Evolutionary conservation across 1,140 invertebrate species (phyloP).

Genomic region (Glomeris maerens): DNA sequence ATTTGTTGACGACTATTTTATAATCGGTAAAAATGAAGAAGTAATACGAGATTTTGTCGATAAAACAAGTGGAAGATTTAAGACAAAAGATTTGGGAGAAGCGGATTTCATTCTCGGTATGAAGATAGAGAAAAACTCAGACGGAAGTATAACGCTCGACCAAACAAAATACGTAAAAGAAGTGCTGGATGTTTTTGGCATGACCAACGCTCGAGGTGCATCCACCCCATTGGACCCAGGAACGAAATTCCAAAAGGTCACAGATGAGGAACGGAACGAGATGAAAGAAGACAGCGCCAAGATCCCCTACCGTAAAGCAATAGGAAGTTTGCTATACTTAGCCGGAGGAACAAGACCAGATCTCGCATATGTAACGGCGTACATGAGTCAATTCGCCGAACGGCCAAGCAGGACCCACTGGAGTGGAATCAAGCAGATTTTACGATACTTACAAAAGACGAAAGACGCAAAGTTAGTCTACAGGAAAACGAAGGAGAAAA

Average conservation of each 20-base stretch:
- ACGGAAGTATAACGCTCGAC: neutral
- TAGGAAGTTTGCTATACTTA: neutral
- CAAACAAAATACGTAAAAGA: neutral
- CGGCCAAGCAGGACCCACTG: neutral
- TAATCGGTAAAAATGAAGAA: too few species aligned
- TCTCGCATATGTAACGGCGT: too few species aligned
- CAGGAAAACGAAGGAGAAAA: too few species aligned
- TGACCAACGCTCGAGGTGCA: neutral
- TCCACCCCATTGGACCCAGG: neutral
- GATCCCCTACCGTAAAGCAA: neutral
- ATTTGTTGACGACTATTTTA: too few species aligned
- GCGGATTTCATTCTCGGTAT: neutral
- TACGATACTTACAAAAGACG: too few species aligned
- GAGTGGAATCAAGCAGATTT: neutral
- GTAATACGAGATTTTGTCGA: slow-evolving; percentile 20
- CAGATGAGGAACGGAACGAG: neutral
- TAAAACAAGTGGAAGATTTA: slow-evolving; percentile 11
- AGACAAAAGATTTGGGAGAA: neutral
- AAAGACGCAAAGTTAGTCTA: too few species aligned
- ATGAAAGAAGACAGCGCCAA: too few species aligned
- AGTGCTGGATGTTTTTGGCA: neutral
- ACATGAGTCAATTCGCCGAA: slow-evolving; percentile 1
- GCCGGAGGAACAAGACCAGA: neutral
- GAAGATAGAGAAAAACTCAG: neutral
- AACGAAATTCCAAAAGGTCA: neutral